Evolutionary conservation across 2,888 invertebrate genomes (phyloP), one percentile per base, ranked within the genome.

Genomic region (Catocala nupta): DNA sequence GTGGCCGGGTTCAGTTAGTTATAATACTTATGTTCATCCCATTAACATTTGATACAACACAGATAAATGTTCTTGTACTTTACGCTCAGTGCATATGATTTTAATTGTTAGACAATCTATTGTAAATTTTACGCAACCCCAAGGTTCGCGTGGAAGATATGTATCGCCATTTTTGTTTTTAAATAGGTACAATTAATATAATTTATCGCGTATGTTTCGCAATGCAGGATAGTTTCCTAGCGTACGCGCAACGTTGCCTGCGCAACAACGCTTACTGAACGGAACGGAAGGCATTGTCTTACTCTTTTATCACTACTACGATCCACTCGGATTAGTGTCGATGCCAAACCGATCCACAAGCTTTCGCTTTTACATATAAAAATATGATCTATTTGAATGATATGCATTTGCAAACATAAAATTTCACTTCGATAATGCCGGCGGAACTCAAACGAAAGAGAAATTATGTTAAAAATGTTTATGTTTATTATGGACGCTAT

Each of bases 251-350:
- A 74, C 68, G 51, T 63, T 53, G 67, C 58, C 74, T 85, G 80
- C 80, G 85, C 84, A 84, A 84, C 81, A 77, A 63, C 77, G 57
- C 50, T 57, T 50, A 55, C 9, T 51, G 71, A 74, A 72, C 65
- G 86, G 85, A 86, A 86, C 86, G 84, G 63, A 58, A 64, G 59
- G 82, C 67, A 86, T 86, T 86, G 86, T 86, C 82, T 77, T 82
- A 85, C 83, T 83, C 82, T 80, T 80, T 87, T 91, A 91, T 89
- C 90, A 73, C 74, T 71, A 69, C 71, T 56, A 66, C 80, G 83
- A 91, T 91, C 90, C 86, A 71, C 77, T 75, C 81, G 86, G 86
- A 91, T 90, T 88, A 88, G 79, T 88, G 89, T 87, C 85, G 86
- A 89, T 86, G 83, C 67, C 65, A 67, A 75, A 74, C 73, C 63